Conservation (phyloP, 1,140 invertebrate species). For the Andricus grossulariae region DNA sequence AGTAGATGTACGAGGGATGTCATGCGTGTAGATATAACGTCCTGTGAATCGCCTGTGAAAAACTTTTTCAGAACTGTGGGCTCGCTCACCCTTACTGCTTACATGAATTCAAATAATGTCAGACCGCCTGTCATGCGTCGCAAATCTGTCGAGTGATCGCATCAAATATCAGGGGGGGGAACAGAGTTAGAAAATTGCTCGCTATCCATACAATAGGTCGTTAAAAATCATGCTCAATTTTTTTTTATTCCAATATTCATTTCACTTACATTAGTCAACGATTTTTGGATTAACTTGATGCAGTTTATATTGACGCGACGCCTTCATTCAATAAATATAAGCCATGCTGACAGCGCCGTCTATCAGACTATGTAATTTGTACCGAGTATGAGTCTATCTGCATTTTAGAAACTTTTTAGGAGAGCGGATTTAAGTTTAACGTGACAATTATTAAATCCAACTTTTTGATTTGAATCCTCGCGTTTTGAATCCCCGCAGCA, state of each 20-base stretch:
- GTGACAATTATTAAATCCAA: too few species aligned
- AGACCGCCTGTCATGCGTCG: conserved; percentile 23
- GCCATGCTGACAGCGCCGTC: too few species aligned
- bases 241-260: conserved; percentile 7
- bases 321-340: too few species aligned
- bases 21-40: conserved; percentile 28
- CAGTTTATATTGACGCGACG: too few species aligned
- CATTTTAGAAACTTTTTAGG: too few species aligned
- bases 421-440: too few species aligned
- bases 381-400: too few species aligned
- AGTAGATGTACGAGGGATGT: conserved; percentile 7
- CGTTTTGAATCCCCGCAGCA: too few species aligned
- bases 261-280: too few species aligned
- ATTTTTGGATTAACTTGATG: too few species aligned
- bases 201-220: conserved; percentile 10
- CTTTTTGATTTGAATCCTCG: too few species aligned
- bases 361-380: too few species aligned
- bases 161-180: neutral
- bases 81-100: conserved; percentile 6
- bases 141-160: conserved; percentile 25
- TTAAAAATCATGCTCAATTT: conserved; percentile 22
- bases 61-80: conserved; percentile 28
- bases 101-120: conserved; percentile 28
- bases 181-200: conserved; percentile 24
- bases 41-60: conserved; percentile 27